Evolutionary conservation across 2,113 vertebrate genomes (phyloP).

Genomic region (Litocranius walleri): DNA sequence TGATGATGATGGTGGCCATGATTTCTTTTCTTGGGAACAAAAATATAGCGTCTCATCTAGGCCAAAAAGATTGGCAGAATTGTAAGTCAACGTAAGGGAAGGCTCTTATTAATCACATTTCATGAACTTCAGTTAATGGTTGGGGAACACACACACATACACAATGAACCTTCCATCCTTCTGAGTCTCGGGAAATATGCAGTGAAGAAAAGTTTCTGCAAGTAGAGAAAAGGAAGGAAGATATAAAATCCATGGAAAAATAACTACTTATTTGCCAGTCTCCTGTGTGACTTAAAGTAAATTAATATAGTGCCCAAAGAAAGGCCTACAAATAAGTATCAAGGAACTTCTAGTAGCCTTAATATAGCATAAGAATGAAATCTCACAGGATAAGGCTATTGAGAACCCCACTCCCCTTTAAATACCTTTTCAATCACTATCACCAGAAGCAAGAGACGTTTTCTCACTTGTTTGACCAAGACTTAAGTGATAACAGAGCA

Average conservation of each 20-base stretch:
- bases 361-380: neutral
- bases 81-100: neutral
- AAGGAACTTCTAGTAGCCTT: neutral
- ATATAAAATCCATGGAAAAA: neutral
- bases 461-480: conserved; percentile 4
- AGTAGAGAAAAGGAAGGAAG: neutral
- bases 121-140: neutral
- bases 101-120: neutral
- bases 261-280: neutral
- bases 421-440: neutral
- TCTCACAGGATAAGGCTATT: neutral
- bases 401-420: neutral
- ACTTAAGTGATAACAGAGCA: neutral
- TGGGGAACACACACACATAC: neutral
- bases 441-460: neutral
- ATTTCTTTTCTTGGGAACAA: neutral
- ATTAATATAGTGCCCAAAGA: neutral
- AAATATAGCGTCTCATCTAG: neutral
- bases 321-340: neutral
- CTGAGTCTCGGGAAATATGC: neutral
- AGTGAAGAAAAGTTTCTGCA: neutral
- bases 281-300: neutral
- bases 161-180: neutral
- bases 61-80: neutral
- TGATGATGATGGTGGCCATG: neutral